phyloP scores from a whole-genome alignment of 2,797 vertebrate genomes.

The Hippoglossus hippoglossus region DNA sequence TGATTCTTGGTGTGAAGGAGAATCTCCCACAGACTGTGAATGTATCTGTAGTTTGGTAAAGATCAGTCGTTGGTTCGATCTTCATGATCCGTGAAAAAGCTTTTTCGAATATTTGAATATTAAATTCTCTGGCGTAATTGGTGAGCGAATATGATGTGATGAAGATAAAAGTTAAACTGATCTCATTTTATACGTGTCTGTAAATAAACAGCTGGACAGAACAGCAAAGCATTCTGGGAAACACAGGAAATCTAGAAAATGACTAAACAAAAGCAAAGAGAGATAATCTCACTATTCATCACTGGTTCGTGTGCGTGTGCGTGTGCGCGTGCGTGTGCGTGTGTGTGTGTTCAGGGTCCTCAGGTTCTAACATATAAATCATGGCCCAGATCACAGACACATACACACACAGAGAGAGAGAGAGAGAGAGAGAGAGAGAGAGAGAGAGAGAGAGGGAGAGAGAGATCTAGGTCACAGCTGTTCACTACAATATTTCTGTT shows the following conservation, averaged over 20 bases:
- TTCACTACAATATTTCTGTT: constrained; percentile 67
- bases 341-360: constrained; percentile 40
- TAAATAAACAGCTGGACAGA: constrained; percentile 16
- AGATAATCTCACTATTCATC: constrained; percentile 33
- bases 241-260: constrained; percentile 51
- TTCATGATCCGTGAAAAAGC: too few species aligned
- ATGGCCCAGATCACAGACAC: constrained; percentile 51
- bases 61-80: too few species aligned
- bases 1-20: too few species aligned
- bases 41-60: too few species aligned
- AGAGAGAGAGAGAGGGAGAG: constrained; percentile 30
- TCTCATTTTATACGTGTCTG: too few species aligned
- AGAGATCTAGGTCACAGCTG: constrained; percentile 79
- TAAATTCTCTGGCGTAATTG: not conserved
- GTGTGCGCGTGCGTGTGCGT: constrained; percentile 9
- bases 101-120: not conserved
- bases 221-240: constrained; percentile 53
- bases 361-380: constrained; percentile 68
- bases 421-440: constrained; percentile 18
- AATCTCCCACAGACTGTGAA: too few species aligned
- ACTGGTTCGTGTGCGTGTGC: too few species aligned
- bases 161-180: not conserved
- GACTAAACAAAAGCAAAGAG: constrained; percentile 9
- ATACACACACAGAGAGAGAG: constrained; percentile 21
- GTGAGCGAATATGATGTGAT: too few species aligned